Evolutionary conservation across 2,113 vertebrate species (phyloP).

Genomic region (Pimephales promelas): DNA sequence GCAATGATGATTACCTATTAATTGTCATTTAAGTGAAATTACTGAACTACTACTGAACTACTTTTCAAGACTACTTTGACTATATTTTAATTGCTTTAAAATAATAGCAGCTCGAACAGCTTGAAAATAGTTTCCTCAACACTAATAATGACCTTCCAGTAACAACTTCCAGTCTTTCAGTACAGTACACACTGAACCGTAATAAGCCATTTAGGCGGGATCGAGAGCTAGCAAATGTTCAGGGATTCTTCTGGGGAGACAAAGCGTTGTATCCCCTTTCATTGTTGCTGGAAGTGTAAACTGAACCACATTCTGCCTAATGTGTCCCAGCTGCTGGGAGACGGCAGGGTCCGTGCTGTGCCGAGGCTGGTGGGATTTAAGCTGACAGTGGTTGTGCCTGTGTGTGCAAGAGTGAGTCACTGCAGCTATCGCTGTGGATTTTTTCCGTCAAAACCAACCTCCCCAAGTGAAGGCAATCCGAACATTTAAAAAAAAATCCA

Average conservation of each 20-base stretch:
- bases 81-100: neutral
- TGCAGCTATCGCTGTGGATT: slow-evolving; percentile 43
- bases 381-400: neutral
- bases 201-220: slow-evolving; percentile 11
- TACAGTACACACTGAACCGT: neutral
- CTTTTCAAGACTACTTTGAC: neutral
- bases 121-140: neutral
- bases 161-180: neutral
- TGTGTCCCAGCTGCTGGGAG: slow-evolving; percentile 65
- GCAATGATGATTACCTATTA: too few species aligned
- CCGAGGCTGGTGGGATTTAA: neutral
- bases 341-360: slow-evolving; percentile 54
- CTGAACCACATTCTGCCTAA: slow-evolving; percentile 59
- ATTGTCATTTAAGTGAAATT: too few species aligned
- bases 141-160: neutral
- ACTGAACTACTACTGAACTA: too few species aligned
- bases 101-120: neutral
- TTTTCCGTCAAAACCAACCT: slow-evolving; percentile 46
- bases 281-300: slow-evolving; percentile 62
- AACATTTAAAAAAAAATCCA: slow-evolving; percentile 39
- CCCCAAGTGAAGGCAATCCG: slow-evolving; percentile 27
- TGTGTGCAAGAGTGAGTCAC: neutral
- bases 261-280: slow-evolving; percentile 56
- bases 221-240: slow-evolving; percentile 40
- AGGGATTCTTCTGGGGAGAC: slow-evolving; percentile 41